phyloP scores from a whole-genome alignment of 2,888 invertebrate genomes.

The Pegoplata infirma region DNA sequence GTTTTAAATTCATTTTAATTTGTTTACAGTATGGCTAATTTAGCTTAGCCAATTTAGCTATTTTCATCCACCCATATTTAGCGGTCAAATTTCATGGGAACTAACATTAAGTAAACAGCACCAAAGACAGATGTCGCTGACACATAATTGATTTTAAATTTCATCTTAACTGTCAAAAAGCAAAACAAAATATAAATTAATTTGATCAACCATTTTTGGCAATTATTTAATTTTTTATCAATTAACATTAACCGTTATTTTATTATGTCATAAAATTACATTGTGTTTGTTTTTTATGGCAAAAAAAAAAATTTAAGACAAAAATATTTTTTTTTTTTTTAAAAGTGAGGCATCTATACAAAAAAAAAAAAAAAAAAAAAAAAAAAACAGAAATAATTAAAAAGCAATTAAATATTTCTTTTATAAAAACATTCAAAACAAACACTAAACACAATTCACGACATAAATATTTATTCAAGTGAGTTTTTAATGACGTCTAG shows the following conservation, averaged over 20 bases:
- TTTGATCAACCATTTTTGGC: neutral
- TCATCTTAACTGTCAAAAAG: neutral
- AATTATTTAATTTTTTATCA: neutral
- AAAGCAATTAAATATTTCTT: neutral
- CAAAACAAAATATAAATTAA: neutral
- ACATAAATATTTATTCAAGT: neutral
- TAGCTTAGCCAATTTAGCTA: too few species aligned
- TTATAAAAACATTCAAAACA: neutral
- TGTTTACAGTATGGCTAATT: too few species aligned
- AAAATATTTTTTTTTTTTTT: too few species aligned
- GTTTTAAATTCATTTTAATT: too few species aligned
- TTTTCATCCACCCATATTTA: too few species aligned
- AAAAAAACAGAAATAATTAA: neutral
- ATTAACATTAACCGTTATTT: slow-evolving; percentile 11
- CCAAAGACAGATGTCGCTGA: neutral
- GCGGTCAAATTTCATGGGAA: neutral
- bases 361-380: neutral
- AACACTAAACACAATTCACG: neutral
- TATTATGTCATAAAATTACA: slow-evolving; percentile 11
- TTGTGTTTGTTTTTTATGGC: neutral
- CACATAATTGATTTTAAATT: neutral
- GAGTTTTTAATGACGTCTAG: neutral
- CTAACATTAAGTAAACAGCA: neutral
- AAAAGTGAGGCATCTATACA: too few species aligned
- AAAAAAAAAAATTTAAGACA: neutral